Evolutionary conservation across 2,888 invertebrate species (phyloP).

Genomic region (Quadriops clusia): DNA sequence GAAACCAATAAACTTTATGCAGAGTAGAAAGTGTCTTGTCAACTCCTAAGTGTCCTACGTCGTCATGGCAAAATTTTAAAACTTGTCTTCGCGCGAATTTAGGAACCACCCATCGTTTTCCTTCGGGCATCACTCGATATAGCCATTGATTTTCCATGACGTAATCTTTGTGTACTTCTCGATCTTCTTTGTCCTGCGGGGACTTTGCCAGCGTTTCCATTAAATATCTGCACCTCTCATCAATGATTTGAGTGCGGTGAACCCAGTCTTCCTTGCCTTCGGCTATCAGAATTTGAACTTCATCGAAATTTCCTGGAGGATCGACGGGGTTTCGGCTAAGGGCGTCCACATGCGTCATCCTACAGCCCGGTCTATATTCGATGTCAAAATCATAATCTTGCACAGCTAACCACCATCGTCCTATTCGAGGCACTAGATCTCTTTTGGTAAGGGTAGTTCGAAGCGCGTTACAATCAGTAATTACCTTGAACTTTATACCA

Average conservation of each 20-base stretch:
- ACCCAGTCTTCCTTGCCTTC: slow-evolving; percentile 9
- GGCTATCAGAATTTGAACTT: too few species aligned
- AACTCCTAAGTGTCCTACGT: slow-evolving; percentile 22
- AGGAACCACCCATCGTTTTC: slow-evolving; percentile 6
- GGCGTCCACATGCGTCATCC: slow-evolving; percentile 25
- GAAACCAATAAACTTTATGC: slow-evolving; percentile 19
- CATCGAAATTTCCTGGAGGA: too few species aligned
- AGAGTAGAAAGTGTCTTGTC: slow-evolving; percentile 15
- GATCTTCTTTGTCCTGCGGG: slow-evolving; percentile 9
- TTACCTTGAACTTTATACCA: slow-evolving; percentile 16
- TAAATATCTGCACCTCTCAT: slow-evolving; percentile 8
- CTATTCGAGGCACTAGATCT: slow-evolving; percentile 22
- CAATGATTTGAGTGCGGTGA: slow-evolving; percentile 4
- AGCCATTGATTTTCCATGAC: slow-evolving; percentile 5
- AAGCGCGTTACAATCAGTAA: slow-evolving; percentile 20
- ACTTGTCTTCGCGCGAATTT: slow-evolving; percentile 8
- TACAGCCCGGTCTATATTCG: slow-evolving; percentile 20
- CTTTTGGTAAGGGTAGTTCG: slow-evolving; percentile 16
- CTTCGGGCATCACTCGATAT: slow-evolving; percentile 2
- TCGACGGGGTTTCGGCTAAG: slow-evolving; percentile 18
- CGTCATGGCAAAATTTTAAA: slow-evolving; percentile 22
- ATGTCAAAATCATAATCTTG: slow-evolving; percentile 25
- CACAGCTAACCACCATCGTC: slow-evolving; percentile 23
- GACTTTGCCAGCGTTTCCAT: slow-evolving; percentile 10
- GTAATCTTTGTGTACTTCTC: slow-evolving; percentile 8